Evolutionary conservation across 2,113 vertebrate genomes (phyloP), one percentile per base, ranked within the genome.

Genomic region (Ciconia stormi): DNA sequence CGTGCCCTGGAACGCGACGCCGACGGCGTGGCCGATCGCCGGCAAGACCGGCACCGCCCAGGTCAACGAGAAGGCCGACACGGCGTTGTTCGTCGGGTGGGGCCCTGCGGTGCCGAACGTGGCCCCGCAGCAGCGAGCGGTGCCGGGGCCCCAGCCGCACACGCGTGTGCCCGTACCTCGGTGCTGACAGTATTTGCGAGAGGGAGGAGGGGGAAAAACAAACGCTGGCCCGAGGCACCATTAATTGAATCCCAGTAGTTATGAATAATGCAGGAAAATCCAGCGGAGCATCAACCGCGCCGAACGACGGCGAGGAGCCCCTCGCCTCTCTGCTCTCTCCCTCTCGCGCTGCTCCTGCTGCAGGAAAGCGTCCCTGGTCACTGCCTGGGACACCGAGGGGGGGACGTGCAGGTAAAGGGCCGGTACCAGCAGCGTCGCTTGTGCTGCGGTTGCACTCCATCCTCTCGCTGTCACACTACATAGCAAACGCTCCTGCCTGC

Each of bases 31-130:
- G n/a, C n/a, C n/a, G n/a, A n/a, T n/a, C n/a, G n/a, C n/a, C n/a
- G n/a, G n/a, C n/a, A n/a, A n/a, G n/a, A n/a, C n/a, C n/a, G n/a
- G n/a, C n/a, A n/a, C n/a, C n/a, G n/a, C n/a, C n/a, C n/a, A n/a
- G n/a, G n/a, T n/a, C n/a, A n/a, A n/a, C n/a, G n/a, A n/a, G n/a
- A n/a, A n/a, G n/a, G n/a, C n/a, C n/a, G n/a, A n/a, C n/a, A n/a
- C n/a, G n/a, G n/a, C n/a, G n/a, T n/a, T n/a, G n/a, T n/a, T n/a
- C n/a, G n/a, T n/a, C n/a, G n/a, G n/a, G n/a, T n/a, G n/a, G n/a
- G n/a, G n/a, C n/a, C n/a, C n/a, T n/a, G n/a, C 8, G 2, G 52
- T n/a, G 53, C 74, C 2, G 1, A 26, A 13, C 29, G 3, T 15
- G 4, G 12, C 30, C 62, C 53, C 6, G 34, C 55, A 50, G 44